Percentiles rank a stretch among this genome's conserved stretches.
Conservation (phyloP, 2,797 vertebrate species). For the Sarcophilus harrisii region DNA sequence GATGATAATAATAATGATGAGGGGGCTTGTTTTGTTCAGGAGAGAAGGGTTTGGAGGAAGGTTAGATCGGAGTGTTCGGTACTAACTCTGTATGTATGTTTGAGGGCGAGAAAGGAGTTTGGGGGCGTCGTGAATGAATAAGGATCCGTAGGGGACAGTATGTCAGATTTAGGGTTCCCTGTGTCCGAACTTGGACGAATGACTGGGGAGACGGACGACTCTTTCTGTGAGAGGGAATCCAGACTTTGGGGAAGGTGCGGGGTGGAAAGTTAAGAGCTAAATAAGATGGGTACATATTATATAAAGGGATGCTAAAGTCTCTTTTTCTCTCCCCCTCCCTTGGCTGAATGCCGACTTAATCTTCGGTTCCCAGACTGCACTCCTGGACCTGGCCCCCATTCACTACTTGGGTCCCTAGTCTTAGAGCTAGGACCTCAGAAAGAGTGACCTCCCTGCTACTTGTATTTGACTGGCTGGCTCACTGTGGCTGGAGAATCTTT, state of each 20-base stretch:
- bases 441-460: neutral
- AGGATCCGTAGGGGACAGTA: neutral
- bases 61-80: neutral
- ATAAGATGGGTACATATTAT: neutral
- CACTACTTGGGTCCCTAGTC: neutral
- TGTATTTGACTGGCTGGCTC: neutral
- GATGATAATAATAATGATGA: too few relatives aligned
- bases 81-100: neutral
- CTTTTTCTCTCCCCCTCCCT: neutral
- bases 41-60: neutral
- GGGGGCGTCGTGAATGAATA: neutral
- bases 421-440: neutral
- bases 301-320: neutral
- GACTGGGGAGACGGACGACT: neutral
- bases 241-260: neutral
- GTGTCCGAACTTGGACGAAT: neutral
- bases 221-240: neutral
- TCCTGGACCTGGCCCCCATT: neutral
- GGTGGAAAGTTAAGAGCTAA: neutral
- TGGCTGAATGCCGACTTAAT: neutral
- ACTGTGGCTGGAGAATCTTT: neutral
- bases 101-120: neutral
- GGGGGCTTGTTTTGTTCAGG: neutral
- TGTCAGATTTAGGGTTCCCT: neutral
- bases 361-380: neutral